Evolutionary conservation across 2,888 invertebrate species (phyloP), one percentile per base, ranked within the genome.

Genomic region (Eristalinus aeneus): DNA sequence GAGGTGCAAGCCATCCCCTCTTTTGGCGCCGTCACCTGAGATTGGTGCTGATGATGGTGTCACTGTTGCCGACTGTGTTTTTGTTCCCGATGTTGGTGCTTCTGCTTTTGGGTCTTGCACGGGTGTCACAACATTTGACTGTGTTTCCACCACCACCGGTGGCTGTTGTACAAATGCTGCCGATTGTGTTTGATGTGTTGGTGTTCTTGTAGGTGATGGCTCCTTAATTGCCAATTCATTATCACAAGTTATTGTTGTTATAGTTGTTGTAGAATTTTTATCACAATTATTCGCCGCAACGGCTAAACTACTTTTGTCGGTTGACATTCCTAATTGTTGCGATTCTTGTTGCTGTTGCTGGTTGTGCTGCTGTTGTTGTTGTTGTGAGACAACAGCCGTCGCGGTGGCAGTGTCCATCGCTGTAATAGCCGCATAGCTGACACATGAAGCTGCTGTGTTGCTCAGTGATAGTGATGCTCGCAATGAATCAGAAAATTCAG

Each of bases 1-100:
- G 84, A 90, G 90, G 84, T 90, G 90, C 89, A 86, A 89, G 89
- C 69, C 89, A 88, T 39, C 89, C 88, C 84, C 89, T 88, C 88
- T 90, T 27, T 27, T 27, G 27, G 2, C 27, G 89, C 86, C 88
- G 53, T 75, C 78, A 75, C 58, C 22, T 53, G 74, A 63, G 10
- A 56, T 23, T 79, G n/a, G 46, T 32, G 27, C 34, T 36, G 23
- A 10, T 58, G 31, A 12, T 81, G 64, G 56, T 68, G 68, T 60
- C 23, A 27, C 16, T 22, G 54, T 54, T 56, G 56, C 56, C 22
- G 56, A 56, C 22, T 56, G 10, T 22, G 74, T 32, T 64, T 60
- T 31, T 74, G 76, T 79, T 81, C 84, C 87, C 88, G 87, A 67
- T 73, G 87, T 86, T n/a, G n/a, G n/a, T n/a, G n/a, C n/a, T n/a